Evolutionary conservation across 1,140 invertebrate genomes (phyloP), one percentile per base, ranked within the genome.

Genomic region (Aphelinus certus): DNA sequence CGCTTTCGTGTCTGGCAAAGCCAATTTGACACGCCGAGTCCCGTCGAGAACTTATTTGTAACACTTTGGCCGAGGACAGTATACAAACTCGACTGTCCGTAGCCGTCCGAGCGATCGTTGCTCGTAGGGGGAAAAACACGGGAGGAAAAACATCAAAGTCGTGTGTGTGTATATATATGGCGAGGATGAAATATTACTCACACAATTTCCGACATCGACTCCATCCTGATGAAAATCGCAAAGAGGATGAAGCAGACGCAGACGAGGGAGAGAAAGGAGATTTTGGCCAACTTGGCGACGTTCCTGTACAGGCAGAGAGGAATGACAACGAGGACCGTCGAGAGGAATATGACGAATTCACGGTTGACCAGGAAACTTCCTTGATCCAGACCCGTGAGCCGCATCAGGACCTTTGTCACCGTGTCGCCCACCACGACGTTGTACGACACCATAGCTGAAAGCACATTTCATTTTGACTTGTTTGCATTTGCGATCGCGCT

Each of bases 371-470:
- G 84, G 10, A 94, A 79, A 83, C 75, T 86, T 1, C 78, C 84
- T 77, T 88, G 90, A 67, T 87, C 78, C 63, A 92, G 86, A 63
- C 89, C 88, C 71, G 90, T 90, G 49, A 93, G 85, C 71, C 95
- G 89, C 5, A 93, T 88, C 51, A 96, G 86, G 2, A 96, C 93
- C 87, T 95, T 96, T 1, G 95, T 96, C 42, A 96, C 90, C 1
- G 95, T 96, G 84, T 97, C 95, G 48, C 95, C 95, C 43, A 96
- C 95, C 49, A 96, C 95, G 3, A 96, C 92, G 84, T 97, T 96
- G 84, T 97, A 96, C 62, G 94, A 95, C 49, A 96, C 93, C 94
- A 96, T 96, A 1, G 95, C 95, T 96, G 88, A 47, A 90, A 85
- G 61, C 7, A 48, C 46, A 64, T 62, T 45, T 26, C 26, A 26